A percentile compares a stretch with the other conserved stretches of the same genome.
Conservation (phyloP, 1,140 invertebrate species). For the Platorchestia sp. region DNA sequence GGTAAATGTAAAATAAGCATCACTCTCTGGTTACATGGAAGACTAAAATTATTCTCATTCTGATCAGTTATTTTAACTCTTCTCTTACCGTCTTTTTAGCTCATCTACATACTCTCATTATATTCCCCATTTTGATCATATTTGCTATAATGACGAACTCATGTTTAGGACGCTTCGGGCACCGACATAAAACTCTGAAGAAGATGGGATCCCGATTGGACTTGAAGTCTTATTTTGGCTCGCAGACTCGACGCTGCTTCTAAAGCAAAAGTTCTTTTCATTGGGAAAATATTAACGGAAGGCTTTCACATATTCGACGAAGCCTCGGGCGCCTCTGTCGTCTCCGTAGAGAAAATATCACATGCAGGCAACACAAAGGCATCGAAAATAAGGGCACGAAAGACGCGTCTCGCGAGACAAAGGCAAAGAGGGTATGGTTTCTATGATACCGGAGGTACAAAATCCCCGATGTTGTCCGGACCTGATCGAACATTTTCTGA, state of each 20-base stretch:
- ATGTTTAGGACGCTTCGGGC: not conserved
- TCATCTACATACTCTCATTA: no score
- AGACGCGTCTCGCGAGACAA: not conserved
- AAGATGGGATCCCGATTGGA: not conserved
- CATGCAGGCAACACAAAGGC: not conserved
- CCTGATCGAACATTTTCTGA: not conserved
- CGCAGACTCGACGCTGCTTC: not conserved
- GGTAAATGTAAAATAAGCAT: no score
- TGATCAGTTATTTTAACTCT: no score
- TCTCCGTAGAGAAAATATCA: not conserved
- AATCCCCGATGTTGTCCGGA: not conserved
- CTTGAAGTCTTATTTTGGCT: not conserved
- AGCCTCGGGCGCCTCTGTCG: not conserved
- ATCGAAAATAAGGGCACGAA: not conserved
- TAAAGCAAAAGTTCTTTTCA: not conserved
- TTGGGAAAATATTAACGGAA: not conserved
- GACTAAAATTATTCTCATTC: no score
- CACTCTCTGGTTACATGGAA: no score
- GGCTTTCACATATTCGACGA: not conserved
- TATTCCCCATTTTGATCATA: no score
- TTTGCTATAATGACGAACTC: not conserved
- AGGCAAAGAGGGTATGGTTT: not conserved
- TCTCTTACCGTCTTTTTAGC: no score
- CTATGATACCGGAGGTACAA: not conserved
- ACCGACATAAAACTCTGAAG: not conserved